phyloP scores from a whole-genome alignment of 2,888 invertebrate species.

The Xylocampa areola region DNA sequence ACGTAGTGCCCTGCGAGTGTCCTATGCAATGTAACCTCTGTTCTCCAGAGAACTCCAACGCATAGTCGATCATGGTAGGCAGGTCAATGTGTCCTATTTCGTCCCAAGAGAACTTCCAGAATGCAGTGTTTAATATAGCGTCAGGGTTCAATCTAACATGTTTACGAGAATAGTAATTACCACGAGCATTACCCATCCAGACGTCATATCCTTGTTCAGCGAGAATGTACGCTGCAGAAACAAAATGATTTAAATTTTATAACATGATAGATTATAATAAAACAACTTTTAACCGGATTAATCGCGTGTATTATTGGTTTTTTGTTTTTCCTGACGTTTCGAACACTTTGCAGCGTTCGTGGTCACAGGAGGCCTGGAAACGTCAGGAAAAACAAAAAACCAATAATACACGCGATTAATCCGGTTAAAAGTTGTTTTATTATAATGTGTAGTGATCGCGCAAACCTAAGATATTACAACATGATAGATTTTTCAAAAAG shows the following conservation, averaged over 20 bases:
- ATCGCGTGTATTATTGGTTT: too few species aligned
- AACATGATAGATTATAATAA: too few species aligned
- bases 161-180: constrained; percentile 91
- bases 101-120: constrained; percentile 94
- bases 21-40: constrained; percentile 93
- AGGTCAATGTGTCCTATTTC: constrained; percentile 94
- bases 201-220: constrained; percentile 93
- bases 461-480: too few species aligned
- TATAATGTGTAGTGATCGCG: too few species aligned
- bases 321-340: too few species aligned
- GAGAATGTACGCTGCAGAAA: constrained; percentile 85
- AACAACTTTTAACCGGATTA: too few species aligned
- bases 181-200: constrained; percentile 95
- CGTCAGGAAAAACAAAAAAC: too few species aligned
- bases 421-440: too few species aligned
- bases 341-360: too few species aligned
- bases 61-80: constrained; percentile 94
- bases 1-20: constrained; percentile 93
- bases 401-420: too few species aligned
- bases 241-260: neutral
- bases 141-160: constrained; percentile 86
- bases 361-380: too few species aligned
- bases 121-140: constrained; percentile 78
- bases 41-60: constrained; percentile 89
- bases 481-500: too few species aligned